A percentile compares a stretch with the other conserved stretches of the same genome.
Evolutionary conservation across 1,140 invertebrate genomes (phyloP).

Genomic region (Diplogasteroides magnus): DNA sequence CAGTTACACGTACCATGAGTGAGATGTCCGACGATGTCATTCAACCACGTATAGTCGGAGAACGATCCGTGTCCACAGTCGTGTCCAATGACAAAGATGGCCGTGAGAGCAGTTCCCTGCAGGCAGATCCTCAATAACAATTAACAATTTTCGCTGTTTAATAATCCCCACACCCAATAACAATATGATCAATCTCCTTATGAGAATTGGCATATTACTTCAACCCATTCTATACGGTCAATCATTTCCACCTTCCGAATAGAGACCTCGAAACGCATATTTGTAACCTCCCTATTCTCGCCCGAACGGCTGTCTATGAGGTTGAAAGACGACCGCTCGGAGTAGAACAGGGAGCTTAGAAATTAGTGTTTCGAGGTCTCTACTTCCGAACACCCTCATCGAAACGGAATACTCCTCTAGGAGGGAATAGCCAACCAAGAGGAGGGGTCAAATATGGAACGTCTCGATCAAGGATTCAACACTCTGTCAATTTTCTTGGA

Average conservation of each 20-base stretch:
- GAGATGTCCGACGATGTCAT: conserved; percentile 42
- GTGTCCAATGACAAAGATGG: conserved; percentile 57
- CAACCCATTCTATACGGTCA: too few relatives aligned
- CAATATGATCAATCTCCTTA: too few relatives aligned
- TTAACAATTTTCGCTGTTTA: too few relatives aligned
- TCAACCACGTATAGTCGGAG: conserved; percentile 48
- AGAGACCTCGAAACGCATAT: background rate
- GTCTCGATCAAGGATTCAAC: background rate
- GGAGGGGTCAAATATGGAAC: background rate
- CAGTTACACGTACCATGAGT: conserved; percentile 40
- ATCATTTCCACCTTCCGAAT: too few relatives aligned
- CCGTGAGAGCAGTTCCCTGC: conserved; percentile 55
- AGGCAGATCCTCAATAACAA: conserved; percentile 37
- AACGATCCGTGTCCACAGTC: conserved; percentile 58
- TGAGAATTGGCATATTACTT: too few relatives aligned
- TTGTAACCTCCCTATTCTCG: background rate
- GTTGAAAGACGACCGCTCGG: too few relatives aligned
- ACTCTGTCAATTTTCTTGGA: background rate
- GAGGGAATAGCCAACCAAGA: background rate
- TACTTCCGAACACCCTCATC: too few relatives aligned
- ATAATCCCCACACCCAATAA: too few relatives aligned
- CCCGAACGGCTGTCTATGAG: background rate
- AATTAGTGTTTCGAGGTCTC: too few relatives aligned
- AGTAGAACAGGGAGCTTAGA: too few relatives aligned
- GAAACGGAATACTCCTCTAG: too few relatives aligned